Base-by-base conservation (phyloP, 2,797 vertebrate genomes). In the Vultur gryphus region DNA sequence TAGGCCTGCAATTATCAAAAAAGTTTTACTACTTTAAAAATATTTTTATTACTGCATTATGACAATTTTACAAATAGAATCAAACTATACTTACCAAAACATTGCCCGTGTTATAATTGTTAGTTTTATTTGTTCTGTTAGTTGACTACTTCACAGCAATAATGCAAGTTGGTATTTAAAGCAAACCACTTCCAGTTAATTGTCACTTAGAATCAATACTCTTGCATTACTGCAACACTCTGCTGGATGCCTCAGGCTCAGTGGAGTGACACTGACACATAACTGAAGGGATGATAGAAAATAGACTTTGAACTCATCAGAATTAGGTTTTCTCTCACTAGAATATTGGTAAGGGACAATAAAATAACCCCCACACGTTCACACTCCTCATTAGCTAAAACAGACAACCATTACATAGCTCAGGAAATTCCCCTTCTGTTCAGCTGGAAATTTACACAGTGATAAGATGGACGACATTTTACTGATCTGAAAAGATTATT, bases 351-450 rank as follows among this genome's bases (percentile, higher is more conserved):
- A 10, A 87, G 25, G 31, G 55, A 23, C 23, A 71, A 6, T 5
- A n/a, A 12, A 65, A 14, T 1, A 28, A 16, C 6, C 7, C 41
- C 44, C 23, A 6, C 16, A 4, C 11, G 5, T 3, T 13, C 37
- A 19, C 37, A 11, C 33, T 18, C 43, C n/a, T 51, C 54, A 29
- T 19, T 6, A 73, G 52, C 92, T 33, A 13, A 24, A 39, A 0
- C 35, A 62, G 77, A 58, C 43, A 58, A 37, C 15, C 48, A 26
- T 1, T 5, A 25, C 62, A 14, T 1, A 58, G 85, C 66, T 46
- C 83, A 61, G 71, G 71, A 39, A 61, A 62, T 4, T 24, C 14
- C 59, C 66, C 29, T 41, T 33, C 59, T 13, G 37, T 5, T 57
- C 86, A 57, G 80, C 67, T 44, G 83, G 41, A 21, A 59, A 31